A percentile compares a stretch with the other conserved stretches of the same genome.
These are phyloP conservation scores for Drosophila anomalipes DNA, from an alignment of 2,888 invertebrate genomes.

Conservation along the genomic window DNA sequence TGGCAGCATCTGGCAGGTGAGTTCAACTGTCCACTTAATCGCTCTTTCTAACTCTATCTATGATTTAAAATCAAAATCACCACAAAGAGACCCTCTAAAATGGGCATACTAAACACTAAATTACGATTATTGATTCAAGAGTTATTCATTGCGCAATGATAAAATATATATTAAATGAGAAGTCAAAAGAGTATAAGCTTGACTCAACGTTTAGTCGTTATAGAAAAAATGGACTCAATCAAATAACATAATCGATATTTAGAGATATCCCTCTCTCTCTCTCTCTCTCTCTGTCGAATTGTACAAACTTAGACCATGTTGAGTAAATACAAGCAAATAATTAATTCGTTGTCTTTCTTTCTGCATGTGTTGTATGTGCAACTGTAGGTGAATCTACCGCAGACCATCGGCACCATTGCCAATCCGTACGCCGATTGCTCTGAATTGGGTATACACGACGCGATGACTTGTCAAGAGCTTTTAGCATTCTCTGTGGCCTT, in stretches of 20 bases:
- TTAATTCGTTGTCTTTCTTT: not conserved
- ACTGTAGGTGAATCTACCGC: constrained; percentile 85
- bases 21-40: constrained; percentile 17
- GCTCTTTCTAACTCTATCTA: not conserved
- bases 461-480: constrained; percentile 92
- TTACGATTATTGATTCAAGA: not conserved
- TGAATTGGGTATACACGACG: constrained; percentile 86
- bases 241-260: not conserved
- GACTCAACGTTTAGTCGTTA: not conserved
- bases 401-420: constrained; percentile 85
- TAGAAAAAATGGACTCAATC: not conserved
- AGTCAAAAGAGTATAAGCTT: not conserved
- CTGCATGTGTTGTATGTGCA: not conserved
- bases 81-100: not conserved
- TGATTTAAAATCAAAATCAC: not conserved
- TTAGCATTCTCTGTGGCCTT: constrained; percentile 96
- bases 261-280: not conserved
- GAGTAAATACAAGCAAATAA: not conserved
- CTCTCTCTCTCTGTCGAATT: not conserved
- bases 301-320: not conserved
- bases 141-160: not conserved
- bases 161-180: not conserved
- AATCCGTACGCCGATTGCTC: constrained; percentile 86
- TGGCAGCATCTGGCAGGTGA: constrained; percentile 89
- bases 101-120: not conserved